Percentiles rank a stretch among this genome's conserved stretches.
These are phyloP conservation scores for Carabus problematicus DNA, from an alignment of 2,888 invertebrate species.

Conservation along the genomic window DNA sequence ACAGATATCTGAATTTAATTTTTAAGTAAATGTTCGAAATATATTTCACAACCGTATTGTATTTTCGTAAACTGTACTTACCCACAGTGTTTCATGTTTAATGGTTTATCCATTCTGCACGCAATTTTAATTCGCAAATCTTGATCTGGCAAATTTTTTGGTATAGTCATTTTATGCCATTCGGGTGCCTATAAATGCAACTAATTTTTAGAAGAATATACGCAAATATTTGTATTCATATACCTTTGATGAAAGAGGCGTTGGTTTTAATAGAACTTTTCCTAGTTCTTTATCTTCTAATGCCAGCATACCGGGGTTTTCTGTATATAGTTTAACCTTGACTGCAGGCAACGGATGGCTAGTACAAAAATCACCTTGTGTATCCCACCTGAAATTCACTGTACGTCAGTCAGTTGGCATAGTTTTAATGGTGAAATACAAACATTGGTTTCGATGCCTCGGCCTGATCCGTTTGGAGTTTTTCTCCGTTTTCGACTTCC, in stretches of 20 bases:
- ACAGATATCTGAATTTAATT: conserved; percentile 70
- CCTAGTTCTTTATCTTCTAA: conserved; percentile 98
- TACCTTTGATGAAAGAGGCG: conserved; percentile 86
- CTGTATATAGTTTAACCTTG: conserved; percentile 97
- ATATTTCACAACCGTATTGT: background rate
- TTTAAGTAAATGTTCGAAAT: background rate
- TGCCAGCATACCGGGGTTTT: conserved; percentile 96
- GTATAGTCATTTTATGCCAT: conserved; percentile 97
- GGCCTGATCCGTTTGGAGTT: conserved; percentile 98
- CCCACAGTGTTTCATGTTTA: conserved; percentile 99
- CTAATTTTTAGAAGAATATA: background rate
- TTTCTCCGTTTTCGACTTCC: conserved; percentile 99
- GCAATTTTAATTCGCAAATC: conserved; percentile 97
- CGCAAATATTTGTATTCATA: background rate
- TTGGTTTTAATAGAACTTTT: conserved; percentile 87
- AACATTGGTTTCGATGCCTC: conserved; percentile 98
- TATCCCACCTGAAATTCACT: conserved; percentile 86
- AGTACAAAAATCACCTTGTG: conserved; percentile 99
- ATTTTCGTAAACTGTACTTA: conserved; percentile 52
- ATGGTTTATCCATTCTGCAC: conserved; percentile 97
- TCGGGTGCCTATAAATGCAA: conserved; percentile 77
- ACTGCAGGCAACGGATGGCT: conserved; percentile 96
- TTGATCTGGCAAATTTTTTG: conserved; percentile 94
- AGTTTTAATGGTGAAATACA: conserved; percentile 53
- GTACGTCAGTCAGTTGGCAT: conserved; percentile 35